Evolutionary conservation across 2,888 invertebrate genomes (phyloP).

Genomic region (Trachelus iudaicus): DNA sequence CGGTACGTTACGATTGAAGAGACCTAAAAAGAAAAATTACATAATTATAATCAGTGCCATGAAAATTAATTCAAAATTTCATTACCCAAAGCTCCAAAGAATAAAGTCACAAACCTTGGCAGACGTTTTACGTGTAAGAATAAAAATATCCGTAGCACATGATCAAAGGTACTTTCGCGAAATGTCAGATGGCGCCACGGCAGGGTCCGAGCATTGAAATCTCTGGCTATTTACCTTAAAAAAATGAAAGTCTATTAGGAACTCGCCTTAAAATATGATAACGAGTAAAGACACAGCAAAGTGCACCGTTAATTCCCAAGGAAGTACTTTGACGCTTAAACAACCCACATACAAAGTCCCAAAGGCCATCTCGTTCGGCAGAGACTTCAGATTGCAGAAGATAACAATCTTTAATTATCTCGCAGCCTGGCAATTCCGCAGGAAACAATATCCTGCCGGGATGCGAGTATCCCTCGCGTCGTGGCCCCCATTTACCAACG

Average conservation of each 20-base stretch:
- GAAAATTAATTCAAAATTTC: not conserved
- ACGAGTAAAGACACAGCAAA: not conserved
- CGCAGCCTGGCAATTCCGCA: slow-evolving; percentile 30
- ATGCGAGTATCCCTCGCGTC: slow-evolving; percentile 9
- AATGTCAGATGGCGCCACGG: not conserved
- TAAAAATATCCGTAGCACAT: too few species aligned
- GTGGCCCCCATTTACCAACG: slow-evolving; percentile 41
- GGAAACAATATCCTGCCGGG: slow-evolving; percentile 48
- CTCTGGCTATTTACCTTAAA: not conserved
- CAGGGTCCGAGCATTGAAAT: not conserved
- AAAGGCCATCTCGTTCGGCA: slow-evolving; percentile 10
- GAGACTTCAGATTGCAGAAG: slow-evolving; percentile 26
- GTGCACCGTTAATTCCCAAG: not conserved
- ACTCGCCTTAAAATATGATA: not conserved
- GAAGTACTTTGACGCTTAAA: not conserved
- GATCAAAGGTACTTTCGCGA: not conserved
- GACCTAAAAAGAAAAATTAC: not conserved
- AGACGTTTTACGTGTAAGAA: too few species aligned
- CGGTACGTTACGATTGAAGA: not conserved
- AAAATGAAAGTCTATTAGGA: not conserved
- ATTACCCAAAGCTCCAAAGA: not conserved
- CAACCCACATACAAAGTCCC: not conserved
- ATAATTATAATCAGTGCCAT: not conserved
- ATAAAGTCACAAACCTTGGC: too few species aligned
- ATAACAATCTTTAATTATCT: slow-evolving; percentile 41